Evolutionary conservation across 2,797 vertebrate species (phyloP).

Genomic region (Parauchenoglanis ngamensis): DNA sequence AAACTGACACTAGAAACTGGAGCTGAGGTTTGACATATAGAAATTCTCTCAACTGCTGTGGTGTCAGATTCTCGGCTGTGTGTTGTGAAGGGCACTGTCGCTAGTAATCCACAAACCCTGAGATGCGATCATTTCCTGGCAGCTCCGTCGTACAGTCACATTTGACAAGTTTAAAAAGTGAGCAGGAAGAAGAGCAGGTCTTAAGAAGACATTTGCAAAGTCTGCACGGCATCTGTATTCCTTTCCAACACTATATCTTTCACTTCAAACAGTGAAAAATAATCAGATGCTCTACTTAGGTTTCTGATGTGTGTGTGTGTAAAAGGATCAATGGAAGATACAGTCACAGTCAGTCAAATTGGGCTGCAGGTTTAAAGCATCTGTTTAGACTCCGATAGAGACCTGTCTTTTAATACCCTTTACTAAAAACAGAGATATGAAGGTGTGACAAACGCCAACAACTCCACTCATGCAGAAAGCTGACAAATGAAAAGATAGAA

Average conservation of each 20-base stretch:
- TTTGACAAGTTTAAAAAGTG: slow-evolving; percentile 51
- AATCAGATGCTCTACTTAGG: slow-evolving; percentile 12
- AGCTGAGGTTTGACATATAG: slow-evolving; percentile 51
- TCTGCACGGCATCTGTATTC: slow-evolving; percentile 29
- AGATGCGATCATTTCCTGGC: slow-evolving; percentile 50
- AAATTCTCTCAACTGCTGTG: slow-evolving; percentile 48
- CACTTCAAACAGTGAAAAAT: slow-evolving; percentile 22
- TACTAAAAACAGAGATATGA: not conserved
- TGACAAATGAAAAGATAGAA: not conserved
- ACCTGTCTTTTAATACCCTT: not conserved
- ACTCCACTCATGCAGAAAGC: not conserved
- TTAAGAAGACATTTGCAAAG: slow-evolving; percentile 23
- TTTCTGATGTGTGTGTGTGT: not conserved
- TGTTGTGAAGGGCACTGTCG: slow-evolving; percentile 46
- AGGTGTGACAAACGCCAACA: not conserved
- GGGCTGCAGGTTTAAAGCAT: not conserved
- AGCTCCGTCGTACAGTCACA: slow-evolving; percentile 29
- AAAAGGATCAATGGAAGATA: slow-evolving; percentile 6
- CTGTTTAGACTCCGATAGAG: not conserved
- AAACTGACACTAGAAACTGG: slow-evolving; percentile 45
- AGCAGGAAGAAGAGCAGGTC: slow-evolving; percentile 30
- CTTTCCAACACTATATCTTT: slow-evolving; percentile 20
- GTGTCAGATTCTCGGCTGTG: slow-evolving; percentile 35
- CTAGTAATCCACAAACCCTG: slow-evolving; percentile 54
- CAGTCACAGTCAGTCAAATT: not conserved